phyloP scores from a whole-genome alignment of 2,888 invertebrate genomes.

The Oscheius myriophilus region DNA sequence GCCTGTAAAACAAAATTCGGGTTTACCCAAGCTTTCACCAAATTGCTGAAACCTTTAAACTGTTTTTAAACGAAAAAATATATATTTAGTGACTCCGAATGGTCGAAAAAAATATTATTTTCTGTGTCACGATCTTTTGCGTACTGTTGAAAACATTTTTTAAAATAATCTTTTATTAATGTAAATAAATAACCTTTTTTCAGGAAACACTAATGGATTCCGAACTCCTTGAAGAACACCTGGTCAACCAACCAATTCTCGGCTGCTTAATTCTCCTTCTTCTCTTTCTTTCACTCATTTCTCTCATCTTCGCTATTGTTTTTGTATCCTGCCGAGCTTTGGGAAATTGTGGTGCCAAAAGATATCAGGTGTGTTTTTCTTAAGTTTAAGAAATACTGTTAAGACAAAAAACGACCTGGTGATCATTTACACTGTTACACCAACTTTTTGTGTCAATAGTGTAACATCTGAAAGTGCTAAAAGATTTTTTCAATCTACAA shows the following conservation, averaged over 20 bases:
- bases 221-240: constrained; percentile 41
- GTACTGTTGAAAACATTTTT: constrained; percentile 4
- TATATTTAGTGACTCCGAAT: too few relatives aligned
- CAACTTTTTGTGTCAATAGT: too few relatives aligned
- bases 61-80: too few relatives aligned
- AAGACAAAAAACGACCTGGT: background rate
- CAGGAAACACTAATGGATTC: constrained; percentile 44
- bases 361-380: constrained; percentile 41
- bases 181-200: constrained; percentile 5
- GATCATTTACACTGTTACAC: too few relatives aligned
- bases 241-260: constrained; percentile 43
- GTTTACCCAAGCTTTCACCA: too few relatives aligned
- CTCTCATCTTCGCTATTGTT: constrained; percentile 35
- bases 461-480: too few relatives aligned
- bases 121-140: too few relatives aligned
- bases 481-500: background rate
- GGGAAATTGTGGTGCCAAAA: constrained; percentile 48
- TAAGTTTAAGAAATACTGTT: too few relatives aligned
- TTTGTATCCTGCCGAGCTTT: constrained; percentile 42
- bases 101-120: too few relatives aligned
- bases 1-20: too few relatives aligned
- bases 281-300: constrained; percentile 31
- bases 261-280: constrained; percentile 39
- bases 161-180: background rate
- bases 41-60: too few relatives aligned